phyloP scores from a whole-genome alignment of 2,797 vertebrate genomes.

The Xiphorhynchus erythropygius region DNA sequence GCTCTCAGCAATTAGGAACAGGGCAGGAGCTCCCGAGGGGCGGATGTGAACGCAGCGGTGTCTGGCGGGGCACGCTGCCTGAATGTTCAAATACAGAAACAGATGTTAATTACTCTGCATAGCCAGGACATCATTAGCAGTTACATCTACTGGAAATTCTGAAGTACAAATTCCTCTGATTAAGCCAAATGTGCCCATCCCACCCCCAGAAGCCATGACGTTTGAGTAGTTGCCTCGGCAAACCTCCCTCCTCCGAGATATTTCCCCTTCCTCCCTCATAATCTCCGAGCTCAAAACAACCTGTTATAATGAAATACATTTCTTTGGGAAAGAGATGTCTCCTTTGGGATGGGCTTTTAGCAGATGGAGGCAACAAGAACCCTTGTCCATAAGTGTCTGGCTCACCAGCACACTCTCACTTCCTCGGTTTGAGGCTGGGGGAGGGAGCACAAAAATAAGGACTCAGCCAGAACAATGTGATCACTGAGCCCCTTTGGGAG shows the following conservation, averaged over 20 bases:
- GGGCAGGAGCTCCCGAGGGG: constrained; percentile 4
- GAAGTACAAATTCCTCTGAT: neutral
- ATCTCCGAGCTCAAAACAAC: neutral
- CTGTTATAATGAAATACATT: neutral
- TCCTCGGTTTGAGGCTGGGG: neutral
- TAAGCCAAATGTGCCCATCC: neutral
- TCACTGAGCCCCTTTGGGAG: neutral
- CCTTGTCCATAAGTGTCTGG: neutral
- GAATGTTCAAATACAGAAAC: constrained; percentile 34
- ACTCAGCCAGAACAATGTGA: neutral
- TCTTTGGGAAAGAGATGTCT: neutral
- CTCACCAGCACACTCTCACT: neutral
- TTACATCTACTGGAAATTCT: neutral
- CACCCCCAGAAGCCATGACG: neutral
- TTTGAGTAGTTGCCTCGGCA: neutral
- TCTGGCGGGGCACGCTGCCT: constrained; percentile 1
- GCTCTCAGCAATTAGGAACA: neutral
- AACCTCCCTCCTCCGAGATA: neutral
- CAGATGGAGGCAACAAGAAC: neutral
- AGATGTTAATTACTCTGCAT: neutral
- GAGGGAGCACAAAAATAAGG: neutral
- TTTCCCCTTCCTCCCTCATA: neutral
- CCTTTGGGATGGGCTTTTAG: neutral
- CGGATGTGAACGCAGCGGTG: neutral
- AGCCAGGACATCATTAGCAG: neutral